Conservation (phyloP, 2,113 vertebrate genomes). For the Osmerus eperlanus region DNA sequence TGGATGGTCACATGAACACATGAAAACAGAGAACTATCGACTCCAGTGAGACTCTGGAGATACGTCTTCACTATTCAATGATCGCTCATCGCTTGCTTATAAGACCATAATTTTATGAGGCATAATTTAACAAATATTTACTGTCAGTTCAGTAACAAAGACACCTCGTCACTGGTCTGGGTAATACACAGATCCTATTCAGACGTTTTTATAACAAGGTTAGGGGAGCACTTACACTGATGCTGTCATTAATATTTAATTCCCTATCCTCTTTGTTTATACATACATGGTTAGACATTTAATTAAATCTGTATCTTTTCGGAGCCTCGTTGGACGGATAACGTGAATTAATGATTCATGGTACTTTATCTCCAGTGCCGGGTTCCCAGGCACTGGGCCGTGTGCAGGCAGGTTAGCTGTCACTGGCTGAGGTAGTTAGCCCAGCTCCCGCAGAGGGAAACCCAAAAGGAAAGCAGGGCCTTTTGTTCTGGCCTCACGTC, state of each 20-base stretch:
- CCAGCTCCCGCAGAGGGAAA: background rate
- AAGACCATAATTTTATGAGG: too few species aligned
- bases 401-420: constrained; percentile 8
- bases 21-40: too few species aligned
- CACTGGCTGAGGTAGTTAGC: constrained; percentile 1
- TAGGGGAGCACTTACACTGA: constrained; percentile 9
- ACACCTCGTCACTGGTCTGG: background rate
- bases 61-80: too few species aligned
- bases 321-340: constrained; percentile 16
- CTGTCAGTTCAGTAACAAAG: background rate
- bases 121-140: background rate
- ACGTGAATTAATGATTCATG: constrained; percentile 27
- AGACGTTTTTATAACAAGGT: background rate
- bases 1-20: too few species aligned
- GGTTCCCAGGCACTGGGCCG: background rate
- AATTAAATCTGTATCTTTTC: background rate
- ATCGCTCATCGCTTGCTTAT: too few species aligned
- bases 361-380: background rate
- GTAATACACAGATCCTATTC: background rate
- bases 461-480: too few species aligned
- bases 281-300: constrained; percentile 1
- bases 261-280: background rate
- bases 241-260: background rate
- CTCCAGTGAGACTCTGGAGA: too few species aligned
- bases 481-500: too few species aligned